phyloP scores from a whole-genome alignment of 2,888 invertebrate genomes.

The Ophion ventricosus region DNA sequence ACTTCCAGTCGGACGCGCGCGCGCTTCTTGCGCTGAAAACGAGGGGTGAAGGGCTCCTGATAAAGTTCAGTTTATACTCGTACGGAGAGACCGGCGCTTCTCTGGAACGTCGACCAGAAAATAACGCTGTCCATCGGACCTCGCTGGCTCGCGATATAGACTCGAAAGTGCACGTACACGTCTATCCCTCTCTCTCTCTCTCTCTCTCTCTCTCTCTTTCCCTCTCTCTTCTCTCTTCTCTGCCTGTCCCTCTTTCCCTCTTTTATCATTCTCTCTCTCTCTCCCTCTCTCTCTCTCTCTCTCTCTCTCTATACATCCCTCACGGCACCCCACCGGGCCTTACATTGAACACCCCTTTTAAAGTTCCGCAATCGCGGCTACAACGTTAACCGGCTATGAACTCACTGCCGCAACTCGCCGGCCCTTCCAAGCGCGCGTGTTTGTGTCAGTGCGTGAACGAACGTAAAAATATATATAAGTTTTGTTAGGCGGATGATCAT shows the following conservation, averaged over 20 bases:
- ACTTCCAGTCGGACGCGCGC: conserved; percentile 71
- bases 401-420: conserved; percentile 61
- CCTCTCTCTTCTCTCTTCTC: background rate
- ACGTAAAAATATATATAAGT: background rate
- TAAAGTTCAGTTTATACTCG: conserved; percentile 79
- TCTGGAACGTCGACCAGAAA: conserved; percentile 45
- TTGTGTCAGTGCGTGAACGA: conserved; percentile 43
- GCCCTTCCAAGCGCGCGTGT: conserved; percentile 44
- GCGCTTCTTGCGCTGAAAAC: background rate
- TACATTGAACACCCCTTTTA: conserved; percentile 30
- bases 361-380: conserved; percentile 55
- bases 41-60: conserved; percentile 24
- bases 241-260: background rate
- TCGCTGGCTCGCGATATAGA: conserved; percentile 45
- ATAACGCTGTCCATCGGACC: conserved; percentile 41
- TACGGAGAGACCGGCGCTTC: conserved; percentile 74
- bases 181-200: background rate
- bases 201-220: conserved; percentile 3
- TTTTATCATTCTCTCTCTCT: too few relatives aligned
- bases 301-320: background rate
- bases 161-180: conserved; percentile 25
- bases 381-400: conserved; percentile 62
- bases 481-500: conserved; percentile 13
- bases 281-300: background rate
- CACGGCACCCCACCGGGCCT: conserved; percentile 26